phyloP scores from a whole-genome alignment of 1,140 invertebrate genomes.

The Trypoxylus dichotomus region DNA sequence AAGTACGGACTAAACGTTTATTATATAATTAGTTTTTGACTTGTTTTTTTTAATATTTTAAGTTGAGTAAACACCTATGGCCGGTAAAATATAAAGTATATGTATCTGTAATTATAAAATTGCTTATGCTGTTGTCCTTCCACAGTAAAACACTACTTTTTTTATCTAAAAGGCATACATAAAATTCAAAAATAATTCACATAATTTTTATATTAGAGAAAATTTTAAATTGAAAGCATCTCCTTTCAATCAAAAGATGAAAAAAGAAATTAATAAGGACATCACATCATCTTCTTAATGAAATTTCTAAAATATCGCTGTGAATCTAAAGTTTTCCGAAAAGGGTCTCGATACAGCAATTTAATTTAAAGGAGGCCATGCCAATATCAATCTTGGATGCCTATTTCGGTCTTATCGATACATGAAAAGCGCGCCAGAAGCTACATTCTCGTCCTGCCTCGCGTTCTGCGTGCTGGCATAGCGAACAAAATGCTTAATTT shows the following conservation, averaged over 20 bases:
- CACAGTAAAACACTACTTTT: too few species aligned
- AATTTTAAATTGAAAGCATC: background rate
- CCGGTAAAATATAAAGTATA: too few species aligned
- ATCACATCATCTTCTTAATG: background rate
- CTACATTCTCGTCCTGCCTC: background rate
- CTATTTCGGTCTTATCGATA: background rate
- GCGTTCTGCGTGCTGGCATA: background rate
- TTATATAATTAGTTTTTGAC: too few species aligned
- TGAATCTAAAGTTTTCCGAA: background rate
- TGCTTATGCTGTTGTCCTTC: too few species aligned
- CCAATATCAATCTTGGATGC: background rate
- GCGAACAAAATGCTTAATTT: constrained; percentile 21
- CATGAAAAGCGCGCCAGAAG: background rate
- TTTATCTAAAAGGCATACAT: too few species aligned
- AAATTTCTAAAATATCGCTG: background rate
- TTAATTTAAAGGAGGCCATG: background rate
- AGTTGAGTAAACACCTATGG: too few species aligned
- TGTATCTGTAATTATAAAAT: too few species aligned
- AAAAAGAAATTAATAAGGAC: background rate
- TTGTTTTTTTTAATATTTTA: too few species aligned
- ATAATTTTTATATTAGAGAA: background rate
- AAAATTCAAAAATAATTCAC: too few species aligned
- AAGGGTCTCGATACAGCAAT: background rate
- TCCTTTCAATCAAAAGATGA: background rate
- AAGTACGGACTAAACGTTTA: too few species aligned